Evolutionary conservation across 2,113 vertebrate genomes (phyloP).

Genomic region (Cryptomyrus ogoouensis): DNA sequence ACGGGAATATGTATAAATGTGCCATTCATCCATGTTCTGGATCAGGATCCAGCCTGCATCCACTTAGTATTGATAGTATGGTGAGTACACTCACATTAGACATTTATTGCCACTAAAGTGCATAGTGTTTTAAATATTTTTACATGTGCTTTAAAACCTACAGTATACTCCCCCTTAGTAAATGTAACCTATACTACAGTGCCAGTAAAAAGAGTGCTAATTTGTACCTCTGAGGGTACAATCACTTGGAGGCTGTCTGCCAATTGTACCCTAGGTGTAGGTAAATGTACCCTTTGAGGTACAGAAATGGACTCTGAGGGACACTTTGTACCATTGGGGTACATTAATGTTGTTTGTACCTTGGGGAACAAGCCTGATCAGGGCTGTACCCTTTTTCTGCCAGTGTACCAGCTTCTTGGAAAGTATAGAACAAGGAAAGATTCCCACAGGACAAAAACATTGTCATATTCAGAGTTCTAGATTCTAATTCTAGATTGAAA

Average conservation of each 20-base stretch:
- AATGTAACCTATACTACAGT: background rate
- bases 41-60: background rate
- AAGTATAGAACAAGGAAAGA: background rate
- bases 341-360: background rate
- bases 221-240: background rate
- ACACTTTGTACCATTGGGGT: background rate
- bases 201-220: background rate
- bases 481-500: background rate
- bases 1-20: background rate
- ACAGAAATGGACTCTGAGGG: background rate
- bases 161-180: background rate
- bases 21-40: background rate
- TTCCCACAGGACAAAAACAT: background rate
- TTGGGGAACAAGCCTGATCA: background rate
- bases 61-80: background rate
- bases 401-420: background rate
- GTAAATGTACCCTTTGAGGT: background rate
- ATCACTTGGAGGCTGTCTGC: background rate
- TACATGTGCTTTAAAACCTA: background rate
- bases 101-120: background rate
- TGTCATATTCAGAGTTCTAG: too few species aligned
- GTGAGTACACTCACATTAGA: background rate
- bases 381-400: background rate
- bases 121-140: background rate
- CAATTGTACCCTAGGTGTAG: background rate